These are phyloP conservation scores for Oscheius sp. DNA, from an alignment of 2,888 invertebrate species.

Conservation along the genomic window DNA sequence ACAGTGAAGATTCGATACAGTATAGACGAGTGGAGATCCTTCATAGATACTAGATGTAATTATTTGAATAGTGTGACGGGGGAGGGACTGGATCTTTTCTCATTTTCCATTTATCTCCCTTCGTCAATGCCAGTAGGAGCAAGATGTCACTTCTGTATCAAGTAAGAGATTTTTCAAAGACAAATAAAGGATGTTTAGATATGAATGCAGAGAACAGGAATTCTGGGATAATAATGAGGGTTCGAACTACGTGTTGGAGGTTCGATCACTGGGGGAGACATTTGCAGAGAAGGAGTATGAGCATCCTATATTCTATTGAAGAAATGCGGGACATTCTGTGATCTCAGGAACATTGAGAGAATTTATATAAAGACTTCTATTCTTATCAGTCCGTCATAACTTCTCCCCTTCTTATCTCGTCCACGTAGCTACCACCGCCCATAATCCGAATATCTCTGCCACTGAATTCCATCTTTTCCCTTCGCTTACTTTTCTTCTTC, in stretches of 20 bases:
- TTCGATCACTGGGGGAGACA: constrained; percentile 20
- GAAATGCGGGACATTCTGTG: background rate
- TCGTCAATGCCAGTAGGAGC: constrained; percentile 29
- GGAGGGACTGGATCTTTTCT: constrained; percentile 26
- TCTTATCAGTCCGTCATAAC: constrained; percentile 19
- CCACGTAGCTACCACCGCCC: constrained; percentile 24
- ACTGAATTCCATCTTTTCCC: constrained; percentile 1
- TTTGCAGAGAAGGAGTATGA: constrained; percentile 8
- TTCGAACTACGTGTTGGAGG: constrained; percentile 26
- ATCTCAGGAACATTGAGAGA: background rate
- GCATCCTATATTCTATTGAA: constrained; percentile 11
- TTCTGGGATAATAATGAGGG: constrained; percentile 34
- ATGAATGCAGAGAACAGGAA: background rate
- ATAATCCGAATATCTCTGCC: constrained; percentile 29
- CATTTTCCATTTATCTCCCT: constrained; percentile 25
- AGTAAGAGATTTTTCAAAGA: background rate
- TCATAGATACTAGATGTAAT: constrained; percentile 15
- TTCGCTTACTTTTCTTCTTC: background rate
- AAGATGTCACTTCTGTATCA: constrained; percentile 27
- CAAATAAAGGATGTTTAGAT: background rate
- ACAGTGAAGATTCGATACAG: constrained; percentile 26
- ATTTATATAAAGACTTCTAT: background rate
- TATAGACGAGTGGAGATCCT: constrained; percentile 28
- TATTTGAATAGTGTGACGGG: constrained; percentile 1
- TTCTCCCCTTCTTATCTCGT: constrained; percentile 27